Conservation (phyloP, 1,140 invertebrate species). For the Protaetia brevitarsis region DNA sequence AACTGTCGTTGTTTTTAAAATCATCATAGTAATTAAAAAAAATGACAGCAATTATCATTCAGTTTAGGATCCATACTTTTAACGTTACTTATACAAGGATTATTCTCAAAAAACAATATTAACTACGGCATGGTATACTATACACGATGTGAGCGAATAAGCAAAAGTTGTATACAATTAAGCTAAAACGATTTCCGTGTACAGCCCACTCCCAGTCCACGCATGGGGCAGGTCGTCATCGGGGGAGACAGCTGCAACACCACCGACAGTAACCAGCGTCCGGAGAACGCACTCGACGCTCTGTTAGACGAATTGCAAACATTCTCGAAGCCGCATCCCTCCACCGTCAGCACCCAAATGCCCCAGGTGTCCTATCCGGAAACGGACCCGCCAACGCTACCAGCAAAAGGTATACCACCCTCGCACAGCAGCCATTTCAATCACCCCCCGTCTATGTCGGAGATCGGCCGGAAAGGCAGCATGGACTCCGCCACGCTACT, state of each 20-base stretch:
- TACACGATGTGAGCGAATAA: neutral
- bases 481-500: slow-evolving; percentile 54
- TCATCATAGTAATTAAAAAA: too few relatives aligned
- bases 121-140: neutral
- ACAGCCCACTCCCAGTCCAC: slow-evolving; percentile 59
- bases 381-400: slow-evolving; percentile 37
- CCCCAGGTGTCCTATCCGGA: slow-evolving; percentile 32
- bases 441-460: slow-evolving; percentile 49
- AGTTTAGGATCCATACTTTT: too few relatives aligned
- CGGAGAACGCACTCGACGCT: slow-evolving; percentile 93
- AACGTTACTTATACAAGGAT: too few relatives aligned
- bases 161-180: neutral
- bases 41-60: too few relatives aligned
- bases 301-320: slow-evolving; percentile 89
- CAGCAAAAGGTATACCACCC: slow-evolving; percentile 43
- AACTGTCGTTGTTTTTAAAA: too few relatives aligned
- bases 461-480: slow-evolving; percentile 56
- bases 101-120: too few relatives aligned
- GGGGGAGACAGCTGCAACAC: slow-evolving; percentile 62
- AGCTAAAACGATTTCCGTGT: slow-evolving; percentile 29
- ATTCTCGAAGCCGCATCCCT: slow-evolving; percentile 65
- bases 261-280: slow-evolving; percentile 62
- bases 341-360: slow-evolving; percentile 38
- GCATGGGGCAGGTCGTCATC: slow-evolving; percentile 63
- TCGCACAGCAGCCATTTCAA: slow-evolving; percentile 35